Base-by-base conservation (phyloP, 2,113 vertebrate genomes). In the Panthera leo region DNA sequence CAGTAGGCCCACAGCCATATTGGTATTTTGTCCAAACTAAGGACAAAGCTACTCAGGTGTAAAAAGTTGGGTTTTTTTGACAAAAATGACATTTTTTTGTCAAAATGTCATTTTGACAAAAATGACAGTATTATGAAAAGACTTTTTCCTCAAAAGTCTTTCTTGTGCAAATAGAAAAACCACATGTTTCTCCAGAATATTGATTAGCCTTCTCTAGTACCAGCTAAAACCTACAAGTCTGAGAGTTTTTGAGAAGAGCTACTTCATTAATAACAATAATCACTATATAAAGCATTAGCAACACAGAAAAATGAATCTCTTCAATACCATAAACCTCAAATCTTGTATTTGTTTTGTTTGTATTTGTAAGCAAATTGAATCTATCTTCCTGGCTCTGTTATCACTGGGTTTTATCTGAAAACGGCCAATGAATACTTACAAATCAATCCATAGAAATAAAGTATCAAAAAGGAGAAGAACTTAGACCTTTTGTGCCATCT, bases 161-260 rank as follows among this genome's bases (percentile, higher is more conserved):
- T 91, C 16, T 96, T 97, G 16, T 5, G 6, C 79, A 97, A 97
- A 48, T 48, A 89, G 79, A 96, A 97, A 96, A 97, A n/a, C 39
- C 55, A 86, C 21, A 76, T 89, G 42, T 80, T 96, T 96, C 19
- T 89, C 55, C 51, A 93, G 86, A 71, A 73, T 93, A 93, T 82
- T 97, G 79, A 97, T 97, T 45, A 83, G 48, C 0, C 29, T 93
- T 97, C 58, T 68, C 48, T 12, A 83, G 27, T 51, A 48, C 61
- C 61, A 95, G 53, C 70, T 96, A 63, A 95, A 95, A 75, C 23
- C 55, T 87, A 80, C 42, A 96, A 63, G 71, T 92, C 27, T 75
- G 48, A 87, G 71, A 53, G 21, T 89, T 96, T 91, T 75, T 91
- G 73, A 92, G 71, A 61, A 76, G 23, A 94, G 82, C 23, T 53